phyloP scores from a whole-genome alignment of 2,113 vertebrate species.

The Gambusia holbrooki region DNA sequence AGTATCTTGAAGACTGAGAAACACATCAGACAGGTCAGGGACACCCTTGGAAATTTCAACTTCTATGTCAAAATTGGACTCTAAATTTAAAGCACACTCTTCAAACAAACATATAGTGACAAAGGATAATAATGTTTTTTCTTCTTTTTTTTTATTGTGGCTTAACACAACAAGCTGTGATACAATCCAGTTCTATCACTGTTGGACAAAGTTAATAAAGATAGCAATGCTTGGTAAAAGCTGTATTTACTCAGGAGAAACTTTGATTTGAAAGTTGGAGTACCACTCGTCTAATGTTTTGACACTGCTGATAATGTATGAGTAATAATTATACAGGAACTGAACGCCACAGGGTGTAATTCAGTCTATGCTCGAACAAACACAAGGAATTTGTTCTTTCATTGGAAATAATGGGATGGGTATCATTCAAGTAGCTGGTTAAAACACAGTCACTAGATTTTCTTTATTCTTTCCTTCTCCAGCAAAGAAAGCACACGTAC shows the following conservation, averaged over 20 bases:
- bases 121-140: too few relatives aligned
- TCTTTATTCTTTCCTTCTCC: conserved; percentile 21
- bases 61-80: background rate
- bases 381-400: conserved; percentile 35
- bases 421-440: conserved; percentile 9
- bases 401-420: conserved; percentile 31
- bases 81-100: background rate
- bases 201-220: too few relatives aligned
- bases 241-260: too few relatives aligned
- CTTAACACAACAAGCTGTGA: too few relatives aligned
- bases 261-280: too few relatives aligned
- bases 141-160: too few relatives aligned
- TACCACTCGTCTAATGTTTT: too few relatives aligned
- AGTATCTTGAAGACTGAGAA: too few relatives aligned
- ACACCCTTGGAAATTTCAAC: background rate
- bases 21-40: too few relatives aligned
- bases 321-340: conserved; percentile 59
- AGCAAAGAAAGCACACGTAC: conserved; percentile 27
- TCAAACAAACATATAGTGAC: background rate
- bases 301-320: too few relatives aligned
- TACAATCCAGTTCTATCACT: too few relatives aligned
- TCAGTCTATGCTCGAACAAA: conserved; percentile 32
- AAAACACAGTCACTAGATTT: background rate
- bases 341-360: conserved; percentile 27
- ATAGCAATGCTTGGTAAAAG: too few relatives aligned